A percentile compares a stretch with the other conserved stretches of the same genome.
These are phyloP conservation scores for Noturus placidus DNA, from an alignment of 2,113 vertebrate genomes.

Conservation along the genomic window DNA sequence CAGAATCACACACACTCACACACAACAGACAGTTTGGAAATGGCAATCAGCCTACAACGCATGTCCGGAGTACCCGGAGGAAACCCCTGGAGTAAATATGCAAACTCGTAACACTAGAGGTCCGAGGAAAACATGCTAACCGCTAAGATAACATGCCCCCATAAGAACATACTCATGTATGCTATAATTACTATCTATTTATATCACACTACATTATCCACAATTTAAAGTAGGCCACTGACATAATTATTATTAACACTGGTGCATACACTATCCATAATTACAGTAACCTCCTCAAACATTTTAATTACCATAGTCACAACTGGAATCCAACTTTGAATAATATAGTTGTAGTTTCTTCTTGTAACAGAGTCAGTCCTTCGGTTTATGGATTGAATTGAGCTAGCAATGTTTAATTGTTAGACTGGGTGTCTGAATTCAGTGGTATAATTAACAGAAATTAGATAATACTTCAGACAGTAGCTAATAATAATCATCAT, in stretches of 20 bases:
- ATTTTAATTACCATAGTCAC: not conserved
- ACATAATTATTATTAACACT: conserved; percentile 36
- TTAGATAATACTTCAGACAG: not conserved
- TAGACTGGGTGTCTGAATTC: not conserved
- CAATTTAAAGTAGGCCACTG: conserved; percentile 37
- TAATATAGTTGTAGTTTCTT: not conserved
- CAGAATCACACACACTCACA: no score
- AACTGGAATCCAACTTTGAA: not conserved
- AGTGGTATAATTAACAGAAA: not conserved
- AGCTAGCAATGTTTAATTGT: not conserved
- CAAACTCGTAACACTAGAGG: no score
- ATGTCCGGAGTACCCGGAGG: no score
- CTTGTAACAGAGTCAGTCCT: not conserved
- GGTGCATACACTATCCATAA: not conserved
- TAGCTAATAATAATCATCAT: not conserved
- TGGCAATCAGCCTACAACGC: no score
- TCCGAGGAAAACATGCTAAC: no score
- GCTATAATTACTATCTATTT: conserved; percentile 27
- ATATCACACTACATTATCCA: conserved; percentile 17
- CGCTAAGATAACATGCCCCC: no score
- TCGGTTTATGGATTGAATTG: not conserved
- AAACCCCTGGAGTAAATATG: no score
- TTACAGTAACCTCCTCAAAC: conserved; percentile 5
- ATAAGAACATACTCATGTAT: not conserved
- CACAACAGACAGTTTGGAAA: no score